phyloP scores from a whole-genome alignment of 2,888 invertebrate species.

The Marasmarcha lunaedactyla region DNA sequence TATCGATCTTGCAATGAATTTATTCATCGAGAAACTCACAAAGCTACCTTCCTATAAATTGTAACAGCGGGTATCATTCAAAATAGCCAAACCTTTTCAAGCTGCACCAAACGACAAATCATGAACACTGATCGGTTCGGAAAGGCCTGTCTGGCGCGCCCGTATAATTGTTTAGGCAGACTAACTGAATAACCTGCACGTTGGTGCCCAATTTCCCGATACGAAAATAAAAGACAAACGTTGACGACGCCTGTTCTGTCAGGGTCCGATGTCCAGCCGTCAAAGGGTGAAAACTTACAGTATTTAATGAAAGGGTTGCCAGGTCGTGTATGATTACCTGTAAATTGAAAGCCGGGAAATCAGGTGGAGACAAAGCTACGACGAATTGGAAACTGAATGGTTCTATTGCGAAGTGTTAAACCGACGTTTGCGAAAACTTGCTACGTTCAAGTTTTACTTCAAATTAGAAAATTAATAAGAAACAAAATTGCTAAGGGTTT shows the following conservation, averaged over 20 bases:
- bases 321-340: constrained; percentile 65
- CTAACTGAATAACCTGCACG: neutral
- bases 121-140: too few relatives aligned
- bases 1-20: too few relatives aligned
- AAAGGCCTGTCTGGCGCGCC: neutral
- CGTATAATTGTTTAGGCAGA: constrained; percentile 1
- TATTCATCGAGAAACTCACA: too few relatives aligned
- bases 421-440: too few relatives aligned
- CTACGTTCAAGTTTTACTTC: too few relatives aligned
- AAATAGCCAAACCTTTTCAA: too few relatives aligned
- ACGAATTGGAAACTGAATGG: constrained; percentile 28
- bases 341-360: constrained; percentile 65
- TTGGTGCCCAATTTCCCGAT: neutral
- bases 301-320: constrained; percentile 62
- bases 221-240: constrained; percentile 35
- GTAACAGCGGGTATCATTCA: too few relatives aligned
- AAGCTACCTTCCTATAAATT: too few relatives aligned
- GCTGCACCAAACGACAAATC: too few relatives aligned
- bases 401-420: too few relatives aligned
- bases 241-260: constrained; percentile 31
- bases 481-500: too few relatives aligned
- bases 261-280: constrained; percentile 56
- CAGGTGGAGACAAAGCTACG: constrained; percentile 49
- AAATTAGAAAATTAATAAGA: too few relatives aligned
- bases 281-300: constrained; percentile 65